phyloP scores from a whole-genome alignment of 1,140 invertebrate genomes.

The Drosophila hydei region DNA sequence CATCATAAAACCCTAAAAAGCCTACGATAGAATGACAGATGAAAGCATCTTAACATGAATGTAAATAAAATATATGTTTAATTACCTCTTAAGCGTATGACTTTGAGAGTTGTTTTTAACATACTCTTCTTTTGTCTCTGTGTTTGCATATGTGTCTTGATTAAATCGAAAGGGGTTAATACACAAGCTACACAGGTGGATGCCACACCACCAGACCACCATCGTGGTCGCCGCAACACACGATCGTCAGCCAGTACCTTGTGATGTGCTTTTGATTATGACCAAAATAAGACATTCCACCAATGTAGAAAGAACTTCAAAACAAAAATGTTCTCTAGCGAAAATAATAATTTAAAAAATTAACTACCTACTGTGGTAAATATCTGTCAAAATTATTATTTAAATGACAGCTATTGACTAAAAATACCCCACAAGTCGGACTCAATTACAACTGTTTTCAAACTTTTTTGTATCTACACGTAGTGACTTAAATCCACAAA shows the following conservation, averaged over 20 bases:
- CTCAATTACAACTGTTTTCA: too few relatives aligned
- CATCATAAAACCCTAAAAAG: conserved; percentile 96
- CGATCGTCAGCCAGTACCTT: conserved; percentile 28
- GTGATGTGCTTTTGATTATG: neutral
- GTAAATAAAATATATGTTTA: neutral
- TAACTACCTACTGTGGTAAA: conserved; percentile 1
- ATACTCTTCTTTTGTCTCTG: conserved; percentile 16
- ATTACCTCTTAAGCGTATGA: conserved; percentile 27
- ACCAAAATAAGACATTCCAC: neutral
- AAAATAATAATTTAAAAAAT: neutral
- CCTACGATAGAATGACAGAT: conserved; percentile 84
- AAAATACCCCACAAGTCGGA: too few relatives aligned
- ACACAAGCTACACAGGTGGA: conserved; percentile 37
- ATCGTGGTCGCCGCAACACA: conserved; percentile 35
- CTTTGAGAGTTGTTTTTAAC: conserved; percentile 12
- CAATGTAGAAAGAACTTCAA: neutral
- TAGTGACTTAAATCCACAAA: too few relatives aligned
- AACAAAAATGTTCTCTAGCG: too few relatives aligned
- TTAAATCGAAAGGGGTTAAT: conserved; percentile 45
- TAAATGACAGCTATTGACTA: too few relatives aligned
- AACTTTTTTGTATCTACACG: too few relatives aligned
- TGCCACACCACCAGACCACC: conserved; percentile 56
- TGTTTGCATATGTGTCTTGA: conserved; percentile 58
- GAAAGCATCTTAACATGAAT: neutral
- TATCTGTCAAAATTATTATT: too few relatives aligned